These are phyloP conservation scores for Clanis bilineata DNA, from an alignment of 2,888 invertebrate species.

Conservation along the genomic window DNA sequence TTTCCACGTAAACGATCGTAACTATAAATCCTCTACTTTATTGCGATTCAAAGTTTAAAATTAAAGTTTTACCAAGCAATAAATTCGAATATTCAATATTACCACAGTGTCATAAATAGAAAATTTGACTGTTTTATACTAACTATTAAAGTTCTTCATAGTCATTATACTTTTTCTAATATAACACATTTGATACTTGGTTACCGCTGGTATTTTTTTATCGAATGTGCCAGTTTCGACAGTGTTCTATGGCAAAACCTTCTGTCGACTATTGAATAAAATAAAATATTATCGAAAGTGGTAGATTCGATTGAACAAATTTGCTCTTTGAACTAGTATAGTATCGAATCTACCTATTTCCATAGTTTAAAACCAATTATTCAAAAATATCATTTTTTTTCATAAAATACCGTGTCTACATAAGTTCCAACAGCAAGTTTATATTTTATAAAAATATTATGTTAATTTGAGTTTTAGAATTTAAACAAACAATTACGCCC, in stretches of 20 bases:
- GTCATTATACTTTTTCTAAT: background rate
- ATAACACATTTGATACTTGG: background rate
- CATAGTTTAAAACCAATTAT: background rate
- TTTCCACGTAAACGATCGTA: too few relatives aligned
- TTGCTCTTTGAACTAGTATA: background rate
- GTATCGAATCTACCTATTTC: background rate
- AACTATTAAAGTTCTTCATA: background rate
- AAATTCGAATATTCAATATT: background rate
- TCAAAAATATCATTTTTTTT: too few relatives aligned
- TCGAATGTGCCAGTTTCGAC: background rate
- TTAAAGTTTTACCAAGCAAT: background rate
- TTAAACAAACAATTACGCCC: too few relatives aligned
- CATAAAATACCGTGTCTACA: too few relatives aligned
- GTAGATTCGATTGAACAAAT: too few relatives aligned
- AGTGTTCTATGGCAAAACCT: background rate
- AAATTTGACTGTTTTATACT: background rate
- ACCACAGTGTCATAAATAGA: background rate
- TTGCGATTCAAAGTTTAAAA: background rate
- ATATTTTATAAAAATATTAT: too few relatives aligned
- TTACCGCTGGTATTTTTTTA: background rate
- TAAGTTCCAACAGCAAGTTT: too few relatives aligned
- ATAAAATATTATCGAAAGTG: too few relatives aligned
- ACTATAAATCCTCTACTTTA: background rate
- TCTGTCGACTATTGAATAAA: background rate
- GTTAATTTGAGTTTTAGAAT: too few relatives aligned